Evolutionary conservation across 2,797 vertebrate genomes (phyloP).

Genomic region (Leucoraja ocellata): DNA sequence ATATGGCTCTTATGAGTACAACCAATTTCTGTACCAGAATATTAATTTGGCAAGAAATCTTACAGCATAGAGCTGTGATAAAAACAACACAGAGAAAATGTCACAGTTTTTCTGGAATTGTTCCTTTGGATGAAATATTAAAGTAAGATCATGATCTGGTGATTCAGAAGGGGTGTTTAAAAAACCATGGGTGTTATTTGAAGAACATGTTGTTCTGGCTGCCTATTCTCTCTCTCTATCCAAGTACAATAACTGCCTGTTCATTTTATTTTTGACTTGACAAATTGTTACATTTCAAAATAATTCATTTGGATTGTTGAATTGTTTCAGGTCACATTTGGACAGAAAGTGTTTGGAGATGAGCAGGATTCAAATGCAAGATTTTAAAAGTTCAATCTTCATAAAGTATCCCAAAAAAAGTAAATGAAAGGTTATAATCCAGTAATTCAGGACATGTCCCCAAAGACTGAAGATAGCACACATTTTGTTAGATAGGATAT

Average conservation of each 20-base stretch:
- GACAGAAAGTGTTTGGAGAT: background rate
- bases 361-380: background rate
- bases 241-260: background rate
- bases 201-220: background rate
- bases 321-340: background rate
- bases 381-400: background rate
- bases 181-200: background rate
- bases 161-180: background rate
- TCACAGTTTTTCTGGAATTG: background rate
- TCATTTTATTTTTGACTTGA: background rate
- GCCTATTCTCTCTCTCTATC: background rate
- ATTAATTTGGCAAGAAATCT: background rate
- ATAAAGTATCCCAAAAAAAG: background rate
- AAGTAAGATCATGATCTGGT: background rate
- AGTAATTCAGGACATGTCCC: background rate
- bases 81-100: background rate
- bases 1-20: too few species aligned
- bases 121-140: constrained; percentile 6
- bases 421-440: background rate
- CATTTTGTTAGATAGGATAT: background rate
- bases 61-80: background rate
- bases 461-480: background rate
- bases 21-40: background rate
- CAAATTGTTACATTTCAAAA: background rate
- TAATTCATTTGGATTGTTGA: background rate